phyloP scores from a whole-genome alignment of 2,113 vertebrate genomes.

The Phaetusa simplex region DNA sequence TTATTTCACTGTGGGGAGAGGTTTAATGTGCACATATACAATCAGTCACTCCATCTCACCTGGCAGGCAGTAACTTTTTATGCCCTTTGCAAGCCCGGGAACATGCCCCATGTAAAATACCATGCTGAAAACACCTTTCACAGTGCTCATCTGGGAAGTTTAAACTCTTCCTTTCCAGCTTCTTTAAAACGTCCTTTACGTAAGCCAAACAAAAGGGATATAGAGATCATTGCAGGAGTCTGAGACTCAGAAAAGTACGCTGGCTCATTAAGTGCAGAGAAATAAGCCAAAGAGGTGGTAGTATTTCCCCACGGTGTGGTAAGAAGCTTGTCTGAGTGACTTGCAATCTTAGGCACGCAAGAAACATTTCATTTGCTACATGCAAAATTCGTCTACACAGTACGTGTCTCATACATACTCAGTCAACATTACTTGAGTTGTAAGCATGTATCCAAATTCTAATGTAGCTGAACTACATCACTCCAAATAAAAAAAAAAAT shows the following conservation, averaged over 20 bases:
- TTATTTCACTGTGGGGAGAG: conserved; percentile 7
- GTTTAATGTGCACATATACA: neutral
- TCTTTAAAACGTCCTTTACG: neutral
- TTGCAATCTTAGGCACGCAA: neutral
- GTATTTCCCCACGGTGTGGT: conserved; percentile 3
- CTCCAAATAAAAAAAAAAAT: neutral
- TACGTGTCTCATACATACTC: neutral
- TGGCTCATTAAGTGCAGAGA: neutral
- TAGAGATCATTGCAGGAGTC: neutral
- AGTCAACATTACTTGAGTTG: neutral
- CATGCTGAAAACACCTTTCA: conserved; percentile 33
- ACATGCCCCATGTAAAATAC: neutral
- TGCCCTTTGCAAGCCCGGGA: neutral
- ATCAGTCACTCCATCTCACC: conserved; percentile 17
- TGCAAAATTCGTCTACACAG: neutral
- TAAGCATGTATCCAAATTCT: neutral
- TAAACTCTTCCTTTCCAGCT: conserved; percentile 19
- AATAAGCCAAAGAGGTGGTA: neutral
- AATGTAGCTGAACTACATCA: neutral
- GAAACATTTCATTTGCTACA: neutral
- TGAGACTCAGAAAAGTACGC: neutral
- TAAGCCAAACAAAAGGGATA: neutral
- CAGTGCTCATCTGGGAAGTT: conserved; percentile 33
- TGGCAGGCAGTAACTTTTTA: conserved; percentile 41
- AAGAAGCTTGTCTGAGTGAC: neutral